Percentiles rank a stretch among this genome's conserved stretches.
These are phyloP conservation scores for Bergia puertoricense DNA, from an alignment of 92 coral and sea anemone genomes.

Conservation along the genomic window DNA sequence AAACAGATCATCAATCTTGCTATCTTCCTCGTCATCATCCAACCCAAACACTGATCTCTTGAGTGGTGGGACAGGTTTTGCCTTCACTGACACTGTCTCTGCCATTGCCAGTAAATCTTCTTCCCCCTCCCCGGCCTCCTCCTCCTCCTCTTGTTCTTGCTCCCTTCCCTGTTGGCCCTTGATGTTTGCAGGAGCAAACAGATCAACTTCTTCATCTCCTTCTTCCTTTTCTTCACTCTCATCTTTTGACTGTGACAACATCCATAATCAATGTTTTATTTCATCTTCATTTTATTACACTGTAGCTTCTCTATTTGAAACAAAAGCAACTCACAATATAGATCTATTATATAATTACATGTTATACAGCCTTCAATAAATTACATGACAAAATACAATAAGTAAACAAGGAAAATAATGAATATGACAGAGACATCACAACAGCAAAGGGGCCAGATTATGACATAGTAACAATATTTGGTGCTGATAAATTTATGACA, in stretches of 20 bases:
- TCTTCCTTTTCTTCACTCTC: slow-evolving; percentile 47
- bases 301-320: too few species aligned
- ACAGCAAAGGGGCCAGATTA: too few species aligned
- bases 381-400: too few species aligned
- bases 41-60: slow-evolving; percentile 69
- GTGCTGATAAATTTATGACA: too few species aligned
- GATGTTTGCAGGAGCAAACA: slow-evolving; percentile 71
- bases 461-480: too few species aligned
- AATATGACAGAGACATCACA: too few species aligned
- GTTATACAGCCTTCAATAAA: too few species aligned
- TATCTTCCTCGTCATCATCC: slow-evolving; percentile 61
- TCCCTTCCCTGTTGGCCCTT: slow-evolving; percentile 47
- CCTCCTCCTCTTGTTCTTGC: slow-evolving; percentile 47
- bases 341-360: too few species aligned
- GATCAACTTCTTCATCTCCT: slow-evolving; percentile 70
- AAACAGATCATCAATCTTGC: slow-evolving; percentile 75
- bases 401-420: too few species aligned
- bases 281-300: neutral
- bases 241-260: neutral
- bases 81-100: slow-evolving; percentile 21
- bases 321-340: too few species aligned
- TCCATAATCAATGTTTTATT: neutral
- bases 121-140: slow-evolving; percentile 55
- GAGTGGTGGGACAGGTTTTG: slow-evolving; percentile 9
- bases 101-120: slow-evolving; percentile 59